phyloP scores from a whole-genome alignment of 2,113 vertebrate species.

The Leptodactylus fuscus region DNA sequence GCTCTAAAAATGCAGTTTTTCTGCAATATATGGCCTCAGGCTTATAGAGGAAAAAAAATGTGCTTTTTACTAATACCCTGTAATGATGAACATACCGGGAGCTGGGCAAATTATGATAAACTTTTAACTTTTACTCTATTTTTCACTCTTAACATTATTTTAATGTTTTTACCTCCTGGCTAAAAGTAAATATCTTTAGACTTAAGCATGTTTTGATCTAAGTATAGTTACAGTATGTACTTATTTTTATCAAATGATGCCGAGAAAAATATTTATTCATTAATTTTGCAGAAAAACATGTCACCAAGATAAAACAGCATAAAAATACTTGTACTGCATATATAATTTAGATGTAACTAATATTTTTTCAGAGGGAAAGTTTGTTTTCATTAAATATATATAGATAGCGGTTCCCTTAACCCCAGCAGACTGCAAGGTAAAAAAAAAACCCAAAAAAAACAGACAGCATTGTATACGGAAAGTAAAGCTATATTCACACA shows the following conservation, averaged over 20 bases:
- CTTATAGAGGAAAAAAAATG: too few relatives aligned
- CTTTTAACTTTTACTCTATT: constrained; percentile 27
- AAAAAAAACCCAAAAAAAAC: too few relatives aligned
- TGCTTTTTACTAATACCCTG: neutral
- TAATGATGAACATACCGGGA: neutral
- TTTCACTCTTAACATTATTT: constrained; percentile 4
- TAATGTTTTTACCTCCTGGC: neutral
- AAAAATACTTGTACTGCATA: neutral
- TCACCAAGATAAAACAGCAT: constrained; percentile 30
- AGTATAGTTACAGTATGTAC: constrained; percentile 1
- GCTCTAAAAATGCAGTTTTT: too few relatives aligned
- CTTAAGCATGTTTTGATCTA: constrained; percentile 9
- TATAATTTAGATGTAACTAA: neutral
- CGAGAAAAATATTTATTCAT: constrained; percentile 31
- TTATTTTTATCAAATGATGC: constrained; percentile 31
- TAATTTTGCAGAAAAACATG: constrained; percentile 16
- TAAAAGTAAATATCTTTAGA: neutral
- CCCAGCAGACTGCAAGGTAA: too few relatives aligned
- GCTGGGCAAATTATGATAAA: neutral
- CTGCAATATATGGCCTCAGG: too few relatives aligned
- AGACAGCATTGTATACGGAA: too few relatives aligned
- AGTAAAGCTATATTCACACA: too few relatives aligned
- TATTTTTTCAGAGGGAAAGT: neutral
- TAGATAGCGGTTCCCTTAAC: neutral
- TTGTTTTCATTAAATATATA: neutral